Conservation (phyloP, 2,113 vertebrate genomes). For the Gorsachius goisagi region DNA sequence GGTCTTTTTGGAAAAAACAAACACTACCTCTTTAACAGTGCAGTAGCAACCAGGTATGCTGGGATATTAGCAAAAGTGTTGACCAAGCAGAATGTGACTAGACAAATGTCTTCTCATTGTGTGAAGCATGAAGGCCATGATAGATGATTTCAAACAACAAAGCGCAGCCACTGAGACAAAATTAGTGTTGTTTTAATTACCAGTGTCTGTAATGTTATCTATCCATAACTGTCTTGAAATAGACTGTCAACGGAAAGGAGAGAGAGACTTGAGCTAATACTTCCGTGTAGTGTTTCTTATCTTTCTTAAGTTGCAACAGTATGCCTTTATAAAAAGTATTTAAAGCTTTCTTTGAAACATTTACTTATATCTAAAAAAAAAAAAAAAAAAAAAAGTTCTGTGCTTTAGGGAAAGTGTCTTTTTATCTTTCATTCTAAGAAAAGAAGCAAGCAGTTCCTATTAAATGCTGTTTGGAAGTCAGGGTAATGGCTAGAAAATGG, state of each 20-base stretch:
- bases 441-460: slow-evolving; percentile 30
- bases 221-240: slow-evolving; percentile 83
- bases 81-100: slow-evolving; percentile 76
- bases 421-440: slow-evolving; percentile 28
- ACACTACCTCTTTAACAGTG: slow-evolving; percentile 36
- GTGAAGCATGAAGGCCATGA: slow-evolving; percentile 82
- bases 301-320: not conserved
- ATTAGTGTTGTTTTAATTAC: slow-evolving; percentile 93
- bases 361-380: slow-evolving; percentile 1
- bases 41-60: slow-evolving; percentile 66
- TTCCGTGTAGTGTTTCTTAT: slow-evolving; percentile 4
- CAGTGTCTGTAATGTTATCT: slow-evolving; percentile 85
- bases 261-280: slow-evolving; percentile 11
- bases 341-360: slow-evolving; percentile 10
- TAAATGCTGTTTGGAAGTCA: slow-evolving; percentile 66
- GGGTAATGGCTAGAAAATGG: slow-evolving; percentile 61
- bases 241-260: slow-evolving; percentile 65
- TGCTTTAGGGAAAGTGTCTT: slow-evolving; percentile 43
- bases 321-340: slow-evolving; percentile 26
- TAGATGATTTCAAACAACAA: slow-evolving; percentile 85
- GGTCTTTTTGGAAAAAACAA: not conserved
- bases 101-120: slow-evolving; percentile 83
- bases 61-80: slow-evolving; percentile 73
- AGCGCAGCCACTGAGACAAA: slow-evolving; percentile 85
- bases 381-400: not conserved